A percentile compares a stretch with the other conserved stretches of the same genome.
Conservation (phyloP, 2,113 vertebrate species). For the Podarcis muralis region DNA sequence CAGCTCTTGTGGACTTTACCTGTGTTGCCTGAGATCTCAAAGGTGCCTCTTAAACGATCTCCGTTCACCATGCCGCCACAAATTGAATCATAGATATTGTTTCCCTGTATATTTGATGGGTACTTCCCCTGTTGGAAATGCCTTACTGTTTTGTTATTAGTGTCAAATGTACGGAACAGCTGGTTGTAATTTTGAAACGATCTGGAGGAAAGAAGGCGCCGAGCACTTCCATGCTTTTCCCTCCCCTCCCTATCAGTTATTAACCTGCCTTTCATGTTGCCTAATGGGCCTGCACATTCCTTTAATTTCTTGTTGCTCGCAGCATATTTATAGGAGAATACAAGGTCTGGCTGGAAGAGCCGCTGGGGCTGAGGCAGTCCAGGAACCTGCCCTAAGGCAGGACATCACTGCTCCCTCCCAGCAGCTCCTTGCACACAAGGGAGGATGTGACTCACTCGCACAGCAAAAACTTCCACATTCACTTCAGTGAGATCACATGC, state of each 20-base stretch:
- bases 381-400: not conserved
- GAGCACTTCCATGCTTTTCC: conserved; percentile 5
- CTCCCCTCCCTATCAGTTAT: not conserved
- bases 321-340: not conserved
- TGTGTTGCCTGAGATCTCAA: not conserved
- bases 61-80: not conserved
- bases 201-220: not conserved
- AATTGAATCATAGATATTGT: not conserved
- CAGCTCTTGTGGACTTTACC: not conserved
- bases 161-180: not conserved
- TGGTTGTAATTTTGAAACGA: not conserved
- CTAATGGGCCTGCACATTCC: conserved; percentile 14
- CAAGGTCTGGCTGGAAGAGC: not conserved
- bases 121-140: not conserved
- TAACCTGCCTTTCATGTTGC: conserved; percentile 18
- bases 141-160: not conserved
- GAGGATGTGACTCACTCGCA: not conserved
- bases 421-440: not conserved
- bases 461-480: not conserved
- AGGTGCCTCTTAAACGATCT: not conserved
- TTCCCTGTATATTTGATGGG: not conserved
- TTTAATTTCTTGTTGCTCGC: not conserved
- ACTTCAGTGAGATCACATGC: not conserved
- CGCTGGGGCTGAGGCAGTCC: not conserved
- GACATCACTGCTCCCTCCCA: not conserved